Base-by-base conservation (phyloP, 1,140 invertebrate species). In the Diprion similis region DNA sequence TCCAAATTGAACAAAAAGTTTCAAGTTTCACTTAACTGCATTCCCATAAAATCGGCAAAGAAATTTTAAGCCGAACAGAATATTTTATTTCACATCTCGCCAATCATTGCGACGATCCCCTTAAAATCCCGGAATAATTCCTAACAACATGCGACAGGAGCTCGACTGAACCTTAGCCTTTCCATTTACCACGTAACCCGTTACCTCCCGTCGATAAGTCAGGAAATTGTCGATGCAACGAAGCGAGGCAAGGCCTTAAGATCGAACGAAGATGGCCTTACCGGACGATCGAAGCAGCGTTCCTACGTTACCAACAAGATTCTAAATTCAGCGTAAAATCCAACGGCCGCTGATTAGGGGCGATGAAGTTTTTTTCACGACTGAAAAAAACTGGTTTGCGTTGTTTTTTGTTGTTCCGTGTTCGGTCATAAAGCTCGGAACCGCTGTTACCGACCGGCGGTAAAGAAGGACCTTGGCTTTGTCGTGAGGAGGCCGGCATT, bases 401-500 rank as follows among this genome's bases (percentile, higher is more conserved):
- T 15, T 15, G 51, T 59, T 59, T 59, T 59, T 59, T 17, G 51
- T 11, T 59, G n/a, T 59, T 59, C 3, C 4, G n/a, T 15, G n/a
- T 4, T 59, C 8, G 51, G 51, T 17, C 11, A 9, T 59, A 15
- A 59, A 59, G n/a, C 51, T 6, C 51, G 8, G n/a, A 59, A 59
- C 51, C 51, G n/a, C 9, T 59, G 4, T 59, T 59, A 59, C n/a
- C 51, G 11, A 59, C 11, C 11, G 51, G 6, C n/a, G 51, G 51
- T 59, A 59, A 59, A 0, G 18, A 1, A 19, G 68, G 65, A 69
- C 65, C 70, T 72, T 66, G 46, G 68, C 64, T 78, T 79, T 64
- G 81, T 81, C 77, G 80, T 76, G 80, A 81, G 80, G 6, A 17
- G 4, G 51, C 11, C n/a, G 11, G 11, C 51, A 9, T 59, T 17